Conservation (phyloP, 2,113 vertebrate genomes). For the Gracilinanus agilis region DNA sequence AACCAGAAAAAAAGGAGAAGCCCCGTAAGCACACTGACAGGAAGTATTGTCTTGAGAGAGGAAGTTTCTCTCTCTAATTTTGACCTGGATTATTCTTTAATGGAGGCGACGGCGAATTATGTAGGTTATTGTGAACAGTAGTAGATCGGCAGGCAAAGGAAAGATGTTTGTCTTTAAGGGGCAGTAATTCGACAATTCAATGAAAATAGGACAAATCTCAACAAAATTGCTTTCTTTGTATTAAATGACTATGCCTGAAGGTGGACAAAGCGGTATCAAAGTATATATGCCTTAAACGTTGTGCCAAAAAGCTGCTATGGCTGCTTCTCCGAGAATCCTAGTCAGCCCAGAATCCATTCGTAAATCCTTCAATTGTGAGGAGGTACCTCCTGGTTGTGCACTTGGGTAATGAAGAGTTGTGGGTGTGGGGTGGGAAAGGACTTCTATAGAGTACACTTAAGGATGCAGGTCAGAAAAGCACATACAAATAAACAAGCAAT, state of each 20-base stretch:
- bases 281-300: constrained; percentile 29
- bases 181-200: constrained; percentile 12
- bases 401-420: neutral
- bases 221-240: constrained; percentile 49
- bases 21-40: neutral
- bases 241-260: constrained; percentile 30
- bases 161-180: constrained; percentile 54
- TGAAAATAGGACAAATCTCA: constrained; percentile 41
- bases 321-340: constrained; percentile 34
- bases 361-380: constrained; percentile 56
- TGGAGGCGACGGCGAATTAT: constrained; percentile 53
- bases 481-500: neutral
- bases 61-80: constrained; percentile 28
- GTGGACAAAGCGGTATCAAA: constrained; percentile 12
- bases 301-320: neutral
- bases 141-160: constrained; percentile 30
- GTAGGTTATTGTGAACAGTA: constrained; percentile 52
- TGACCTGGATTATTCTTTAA: constrained; percentile 48
- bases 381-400: neutral
- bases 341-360: constrained; percentile 46
- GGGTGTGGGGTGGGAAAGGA: neutral
- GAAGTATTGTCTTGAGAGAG: neutral
- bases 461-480: neutral
- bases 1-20: constrained; percentile 51
- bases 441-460: neutral